phyloP scores from a whole-genome alignment of 2,888 invertebrate genomes.

The Agrotis segetum region DNA sequence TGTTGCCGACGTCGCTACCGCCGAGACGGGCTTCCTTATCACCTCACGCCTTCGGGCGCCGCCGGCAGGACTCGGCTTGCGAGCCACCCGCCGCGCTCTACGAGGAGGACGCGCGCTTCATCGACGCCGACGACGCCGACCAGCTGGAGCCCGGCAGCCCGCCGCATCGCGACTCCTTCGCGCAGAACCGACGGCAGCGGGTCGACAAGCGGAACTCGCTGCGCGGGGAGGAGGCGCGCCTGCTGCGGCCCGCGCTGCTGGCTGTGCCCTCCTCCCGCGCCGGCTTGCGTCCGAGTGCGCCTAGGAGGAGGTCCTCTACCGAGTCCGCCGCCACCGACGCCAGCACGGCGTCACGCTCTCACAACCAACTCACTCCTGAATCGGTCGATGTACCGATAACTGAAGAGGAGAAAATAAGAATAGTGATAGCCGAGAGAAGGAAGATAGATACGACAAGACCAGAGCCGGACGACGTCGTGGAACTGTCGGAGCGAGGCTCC shows the following conservation, averaged over 20 bases:
- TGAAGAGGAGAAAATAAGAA: constrained; percentile 90
- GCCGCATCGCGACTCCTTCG: constrained; percentile 86
- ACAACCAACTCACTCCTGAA: constrained; percentile 70
- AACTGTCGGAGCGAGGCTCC: constrained; percentile 86
- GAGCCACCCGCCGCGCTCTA: constrained; percentile 86
- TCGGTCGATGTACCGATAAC: constrained; percentile 76
- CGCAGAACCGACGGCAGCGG: constrained; percentile 88
- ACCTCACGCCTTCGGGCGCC: constrained; percentile 88
- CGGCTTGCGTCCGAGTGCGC: constrained; percentile 73
- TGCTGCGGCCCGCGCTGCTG: constrained; percentile 84
- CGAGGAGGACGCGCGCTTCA: constrained; percentile 90
- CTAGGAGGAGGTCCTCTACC: constrained; percentile 79
- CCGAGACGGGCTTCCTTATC: constrained; percentile 91
- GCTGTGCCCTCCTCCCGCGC: constrained; percentile 83
- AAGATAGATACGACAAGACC: constrained; percentile 89
- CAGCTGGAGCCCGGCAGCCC: constrained; percentile 88
- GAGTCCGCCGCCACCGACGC: constrained; percentile 78
- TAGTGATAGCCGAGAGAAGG: constrained; percentile 92
- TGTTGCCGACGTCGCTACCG: constrained; percentile 87
- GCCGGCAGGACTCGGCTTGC: constrained; percentile 87
- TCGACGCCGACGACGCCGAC: constrained; percentile 91
- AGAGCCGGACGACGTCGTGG: constrained; percentile 82
- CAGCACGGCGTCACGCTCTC: constrained; percentile 72
- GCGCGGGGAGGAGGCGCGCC: constrained; percentile 86
- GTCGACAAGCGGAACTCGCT: constrained; percentile 86